Conservation (phyloP, 2,797 vertebrate species). For the Peromyscus aztecus region DNA sequence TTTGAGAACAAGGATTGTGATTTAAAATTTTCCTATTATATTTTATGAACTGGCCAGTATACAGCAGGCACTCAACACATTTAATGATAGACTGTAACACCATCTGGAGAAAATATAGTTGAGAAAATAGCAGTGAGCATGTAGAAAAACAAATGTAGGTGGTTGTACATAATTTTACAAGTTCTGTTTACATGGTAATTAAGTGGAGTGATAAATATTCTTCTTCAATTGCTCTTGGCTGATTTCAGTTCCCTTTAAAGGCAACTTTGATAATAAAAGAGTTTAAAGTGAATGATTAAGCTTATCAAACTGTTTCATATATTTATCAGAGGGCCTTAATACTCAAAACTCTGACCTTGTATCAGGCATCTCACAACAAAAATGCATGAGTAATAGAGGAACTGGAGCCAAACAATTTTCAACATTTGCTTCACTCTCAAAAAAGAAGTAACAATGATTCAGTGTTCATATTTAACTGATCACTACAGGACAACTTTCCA, state of each 20-base stretch:
- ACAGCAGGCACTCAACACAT: conserved; percentile 9
- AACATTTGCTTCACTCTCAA: conserved; percentile 57
- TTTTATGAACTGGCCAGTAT: conserved; percentile 12
- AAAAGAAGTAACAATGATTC: conserved; percentile 54
- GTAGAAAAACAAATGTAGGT: conserved; percentile 53
- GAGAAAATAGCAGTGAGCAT: conserved; percentile 46
- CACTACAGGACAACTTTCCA: conserved; percentile 65
- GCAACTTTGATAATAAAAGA: conserved; percentile 77
- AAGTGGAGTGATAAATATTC: conserved; percentile 80
- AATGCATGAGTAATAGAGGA: conserved; percentile 62
- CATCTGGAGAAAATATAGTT: conserved; percentile 48
- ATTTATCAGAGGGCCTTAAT: conserved; percentile 52
- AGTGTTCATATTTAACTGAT: conserved; percentile 64
- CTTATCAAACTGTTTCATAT: conserved; percentile 15
- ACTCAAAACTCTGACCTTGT: neutral
- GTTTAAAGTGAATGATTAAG: conserved; percentile 77
- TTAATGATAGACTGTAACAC: conserved; percentile 19
- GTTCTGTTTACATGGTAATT: conserved; percentile 83
- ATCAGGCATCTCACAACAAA: conserved; percentile 64
- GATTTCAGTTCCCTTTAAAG: conserved; percentile 66
- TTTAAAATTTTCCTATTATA: conserved; percentile 3
- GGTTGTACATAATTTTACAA: conserved; percentile 72
- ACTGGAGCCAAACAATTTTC: conserved; percentile 64
- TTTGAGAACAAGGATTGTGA: conserved; percentile 7
- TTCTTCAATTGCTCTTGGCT: conserved; percentile 78